Evolutionary conservation across 2,797 vertebrate species (phyloP).

Genomic region (Okamejei kenojei): DNA sequence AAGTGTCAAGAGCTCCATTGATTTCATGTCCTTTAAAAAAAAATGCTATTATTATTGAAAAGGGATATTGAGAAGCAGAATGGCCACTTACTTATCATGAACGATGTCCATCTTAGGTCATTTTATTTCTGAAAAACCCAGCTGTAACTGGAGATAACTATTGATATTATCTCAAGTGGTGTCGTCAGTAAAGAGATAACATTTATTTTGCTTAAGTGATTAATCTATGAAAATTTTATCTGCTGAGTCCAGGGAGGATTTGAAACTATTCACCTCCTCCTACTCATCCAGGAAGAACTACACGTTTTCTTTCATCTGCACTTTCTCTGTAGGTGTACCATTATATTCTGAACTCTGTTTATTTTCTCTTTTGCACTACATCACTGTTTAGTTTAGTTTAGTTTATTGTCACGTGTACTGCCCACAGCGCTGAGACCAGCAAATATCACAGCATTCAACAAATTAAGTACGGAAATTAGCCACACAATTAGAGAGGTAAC

Average conservation of each 20-base stretch:
- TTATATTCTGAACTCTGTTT: no score
- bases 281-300: no score
- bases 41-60: not conserved
- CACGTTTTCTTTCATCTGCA: no score
- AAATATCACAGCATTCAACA: not conserved
- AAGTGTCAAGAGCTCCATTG: constrained; percentile 90
- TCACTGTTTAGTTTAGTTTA: no score
- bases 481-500: not conserved
- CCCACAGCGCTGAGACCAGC: not conserved
- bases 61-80: not conserved
- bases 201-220: not conserved
- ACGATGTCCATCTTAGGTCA: not conserved
- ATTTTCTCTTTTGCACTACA: no score
- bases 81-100: not conserved
- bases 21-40: constrained; percentile 83
- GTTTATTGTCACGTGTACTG: no score
- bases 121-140: not conserved
- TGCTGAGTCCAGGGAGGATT: not conserved
- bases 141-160: not conserved
- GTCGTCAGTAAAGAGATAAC: not conserved
- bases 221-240: not conserved
- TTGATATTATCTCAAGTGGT: not conserved
- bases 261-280: not conserved
- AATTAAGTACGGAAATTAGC: not conserved
- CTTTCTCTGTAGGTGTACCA: no score